Conservation (phyloP, 2,113 vertebrate species). For the Ochotona princeps region DNA sequence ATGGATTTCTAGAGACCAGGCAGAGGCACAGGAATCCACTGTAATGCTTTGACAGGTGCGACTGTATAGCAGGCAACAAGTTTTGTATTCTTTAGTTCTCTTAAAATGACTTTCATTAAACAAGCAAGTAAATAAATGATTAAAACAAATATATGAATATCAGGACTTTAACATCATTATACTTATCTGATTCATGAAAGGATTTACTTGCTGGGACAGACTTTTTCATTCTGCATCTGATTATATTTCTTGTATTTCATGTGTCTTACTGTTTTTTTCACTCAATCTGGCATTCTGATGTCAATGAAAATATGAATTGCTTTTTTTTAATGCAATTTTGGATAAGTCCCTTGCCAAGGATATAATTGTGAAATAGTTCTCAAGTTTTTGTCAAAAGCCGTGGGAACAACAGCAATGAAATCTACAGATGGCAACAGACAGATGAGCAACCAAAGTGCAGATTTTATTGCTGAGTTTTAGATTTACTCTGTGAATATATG, state of each 20-base stretch:
- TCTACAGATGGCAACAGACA: neutral
- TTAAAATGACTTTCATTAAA: no score
- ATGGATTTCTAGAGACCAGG: neutral
- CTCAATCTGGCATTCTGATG: neutral
- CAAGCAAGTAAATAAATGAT: neutral
- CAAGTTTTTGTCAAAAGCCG: constrained; percentile 20
- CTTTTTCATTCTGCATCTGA: neutral
- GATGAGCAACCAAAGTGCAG: neutral
- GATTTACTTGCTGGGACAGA: neutral
- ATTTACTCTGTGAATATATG: neutral
- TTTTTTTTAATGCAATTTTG: neutral
- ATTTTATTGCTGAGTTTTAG: neutral
- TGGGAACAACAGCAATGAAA: neutral
- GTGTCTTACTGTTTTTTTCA: neutral
- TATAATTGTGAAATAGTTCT: constrained; percentile 38
- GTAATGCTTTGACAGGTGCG: neutral
- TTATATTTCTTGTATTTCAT: neutral
- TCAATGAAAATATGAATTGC: neutral
- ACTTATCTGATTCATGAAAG: neutral
- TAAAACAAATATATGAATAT: neutral
- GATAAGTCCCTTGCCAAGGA: neutral
- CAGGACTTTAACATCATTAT: neutral
- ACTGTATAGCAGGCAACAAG: neutral
- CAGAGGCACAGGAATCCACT: no score
- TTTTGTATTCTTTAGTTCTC: no score